Evolutionary conservation across 2,113 vertebrate genomes (phyloP), one percentile per base, ranked within the genome.

Genomic region (Leiothrix lutea): DNA sequence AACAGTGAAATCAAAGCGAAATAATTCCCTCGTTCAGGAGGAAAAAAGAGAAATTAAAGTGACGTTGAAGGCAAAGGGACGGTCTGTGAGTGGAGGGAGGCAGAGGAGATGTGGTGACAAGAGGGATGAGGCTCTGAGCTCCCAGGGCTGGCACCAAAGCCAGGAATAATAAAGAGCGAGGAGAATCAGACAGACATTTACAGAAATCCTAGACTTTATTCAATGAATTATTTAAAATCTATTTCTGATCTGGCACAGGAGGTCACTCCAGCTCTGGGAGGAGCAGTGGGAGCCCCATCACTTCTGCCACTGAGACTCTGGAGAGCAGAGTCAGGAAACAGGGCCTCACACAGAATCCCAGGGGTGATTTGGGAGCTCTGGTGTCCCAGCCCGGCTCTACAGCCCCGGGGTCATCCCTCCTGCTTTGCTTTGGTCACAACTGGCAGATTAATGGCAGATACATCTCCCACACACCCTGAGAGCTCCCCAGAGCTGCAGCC

Each of bases 151-250:
- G 31, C 14, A 86, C 50, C 25, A 54, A 93, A 94, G 95, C 25
- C 88, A 80, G 81, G 45, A 26, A 61, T 82, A 88, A 92, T 31
- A 60, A 74, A 85, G 95, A 95, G 90, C 86, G 69, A 36, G 53
- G 80, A 89, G 91, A 88, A 70, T 56, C 89, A 97, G 96, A 95
- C 95, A 96, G 95, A 91, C 93, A 91, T 81, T 91, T 87, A 90
- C 87, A 65, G 19, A 92, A 89, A 48, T 80, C 84, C 95, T 80
- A 96, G 96, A 96, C 96, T 96, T 97, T 85, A 90, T 91, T 94
- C 93, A 97, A 73, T 97, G 70, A 97, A 97, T 97, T 95, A 96
- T 96, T 96, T 48, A 95, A 44, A 58, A 58, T 61, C 96, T 95
- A 85, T 95, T 96, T 96, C 91, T 97, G 91, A 69, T 85, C 94